Evolutionary conservation across 2,797 vertebrate genomes (phyloP).

Genomic region (Myotis myotis): DNA sequence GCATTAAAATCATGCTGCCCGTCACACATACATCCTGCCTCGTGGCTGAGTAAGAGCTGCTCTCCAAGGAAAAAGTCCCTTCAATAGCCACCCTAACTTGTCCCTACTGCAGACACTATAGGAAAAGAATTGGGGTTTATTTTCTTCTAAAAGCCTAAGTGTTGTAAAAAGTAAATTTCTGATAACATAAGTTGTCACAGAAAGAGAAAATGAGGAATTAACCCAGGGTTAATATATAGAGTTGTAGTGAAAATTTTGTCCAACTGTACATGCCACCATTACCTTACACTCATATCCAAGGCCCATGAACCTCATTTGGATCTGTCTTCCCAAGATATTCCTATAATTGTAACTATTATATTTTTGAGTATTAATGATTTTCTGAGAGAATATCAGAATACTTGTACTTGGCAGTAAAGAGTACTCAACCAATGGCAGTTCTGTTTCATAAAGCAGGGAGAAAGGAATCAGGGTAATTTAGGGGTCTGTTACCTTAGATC

Average conservation of each 20-base stretch:
- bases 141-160: background rate
- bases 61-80: background rate
- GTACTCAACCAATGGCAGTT: background rate
- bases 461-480: background rate
- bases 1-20: background rate
- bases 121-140: background rate
- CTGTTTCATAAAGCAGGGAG: background rate
- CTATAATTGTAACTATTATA: background rate
- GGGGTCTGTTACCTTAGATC: background rate
- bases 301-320: background rate
- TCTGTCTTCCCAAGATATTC: background rate
- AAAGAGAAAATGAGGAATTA: background rate
- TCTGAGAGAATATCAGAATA: background rate
- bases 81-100: background rate
- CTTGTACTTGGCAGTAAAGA: background rate
- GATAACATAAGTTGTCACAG: background rate
- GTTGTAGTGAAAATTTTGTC: background rate
- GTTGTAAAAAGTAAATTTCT: slow-evolving; percentile 1
- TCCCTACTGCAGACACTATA: background rate
- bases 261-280: background rate
- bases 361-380: background rate
- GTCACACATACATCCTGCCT: background rate
- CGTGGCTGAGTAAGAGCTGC: background rate
- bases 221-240: background rate
- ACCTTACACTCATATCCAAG: background rate